Conservation (phyloP, 2,113 vertebrate species). For the Loxodonta africana region DNA sequence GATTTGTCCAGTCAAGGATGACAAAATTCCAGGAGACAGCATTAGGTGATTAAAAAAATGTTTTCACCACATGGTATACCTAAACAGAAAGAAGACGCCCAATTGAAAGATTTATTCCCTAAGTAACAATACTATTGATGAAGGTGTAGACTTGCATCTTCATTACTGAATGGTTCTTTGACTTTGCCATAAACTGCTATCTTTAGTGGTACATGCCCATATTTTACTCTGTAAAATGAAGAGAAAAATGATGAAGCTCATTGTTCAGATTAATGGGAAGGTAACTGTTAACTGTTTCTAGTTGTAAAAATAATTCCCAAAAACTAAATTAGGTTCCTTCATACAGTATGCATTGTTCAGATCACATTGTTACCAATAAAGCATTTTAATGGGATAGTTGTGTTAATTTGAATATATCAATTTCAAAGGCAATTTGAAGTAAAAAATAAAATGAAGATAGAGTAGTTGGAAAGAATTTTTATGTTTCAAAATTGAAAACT, state of each 20-base stretch:
- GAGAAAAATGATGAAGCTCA: too few relatives aligned
- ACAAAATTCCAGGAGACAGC: not conserved
- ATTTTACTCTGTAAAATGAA: not conserved
- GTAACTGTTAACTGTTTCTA: not conserved
- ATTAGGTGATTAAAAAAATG: not conserved
- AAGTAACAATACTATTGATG: not conserved
- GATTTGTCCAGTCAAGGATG: not conserved
- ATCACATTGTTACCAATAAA: too few relatives aligned
- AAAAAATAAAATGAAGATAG: too few relatives aligned
- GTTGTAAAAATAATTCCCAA: not conserved
- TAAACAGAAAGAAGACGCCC: not conserved
- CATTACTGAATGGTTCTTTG: not conserved
- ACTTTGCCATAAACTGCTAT: not conserved
- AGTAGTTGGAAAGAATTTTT: too few relatives aligned
- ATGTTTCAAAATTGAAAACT: too few relatives aligned
- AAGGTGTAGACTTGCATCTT: not conserved
- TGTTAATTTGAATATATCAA: too few relatives aligned
- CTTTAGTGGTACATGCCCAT: not conserved
- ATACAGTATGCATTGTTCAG: too few relatives aligned
- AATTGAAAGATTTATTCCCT: not conserved
- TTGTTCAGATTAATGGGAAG: not conserved
- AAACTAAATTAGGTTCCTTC: not conserved
- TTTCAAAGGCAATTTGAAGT: too few relatives aligned
- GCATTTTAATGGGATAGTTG: too few relatives aligned
- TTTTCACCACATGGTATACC: not conserved